Evolutionary conservation across 1,140 invertebrate genomes (phyloP).

Genomic region (Caenorhabditis tropicalis): DNA sequence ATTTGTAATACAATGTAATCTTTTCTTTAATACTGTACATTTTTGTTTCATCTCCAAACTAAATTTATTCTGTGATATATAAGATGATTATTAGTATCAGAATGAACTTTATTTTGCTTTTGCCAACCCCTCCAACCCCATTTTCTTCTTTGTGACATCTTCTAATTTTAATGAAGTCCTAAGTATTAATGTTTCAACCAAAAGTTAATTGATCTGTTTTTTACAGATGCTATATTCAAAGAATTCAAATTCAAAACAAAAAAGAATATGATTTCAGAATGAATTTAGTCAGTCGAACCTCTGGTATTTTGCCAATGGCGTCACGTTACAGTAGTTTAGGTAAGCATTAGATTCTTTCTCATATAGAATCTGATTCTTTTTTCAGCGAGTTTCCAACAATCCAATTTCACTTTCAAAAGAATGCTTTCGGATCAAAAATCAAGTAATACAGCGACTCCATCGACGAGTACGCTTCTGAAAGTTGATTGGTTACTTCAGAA

Average conservation of each 20-base stretch:
- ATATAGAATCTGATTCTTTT: neutral
- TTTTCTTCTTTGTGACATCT: no score
- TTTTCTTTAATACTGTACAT: neutral
- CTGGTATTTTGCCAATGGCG: neutral
- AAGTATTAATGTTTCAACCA: neutral
- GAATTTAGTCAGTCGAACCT: neutral
- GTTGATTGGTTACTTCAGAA: conserved; percentile 30
- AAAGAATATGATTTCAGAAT: neutral
- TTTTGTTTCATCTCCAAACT: neutral
- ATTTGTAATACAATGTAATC: neutral
- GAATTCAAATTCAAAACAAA: no score
- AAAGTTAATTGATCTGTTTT: no score
- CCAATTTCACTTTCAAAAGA: neutral
- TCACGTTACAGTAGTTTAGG: neutral
- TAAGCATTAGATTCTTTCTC: neutral
- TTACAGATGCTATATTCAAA: no score
- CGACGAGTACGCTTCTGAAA: conserved; percentile 16
- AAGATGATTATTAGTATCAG: neutral
- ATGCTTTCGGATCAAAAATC: neutral
- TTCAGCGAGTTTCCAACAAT: neutral
- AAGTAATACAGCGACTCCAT: neutral
- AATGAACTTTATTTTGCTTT: neutral
- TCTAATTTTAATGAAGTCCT: neutral
- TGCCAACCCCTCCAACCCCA: neutral
- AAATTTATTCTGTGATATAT: neutral